A percentile compares a stretch with the other conserved stretches of the same genome.
These are phyloP conservation scores for Samia ricini DNA, from an alignment of 1,140 invertebrate species.

Conservation along the genomic window DNA sequence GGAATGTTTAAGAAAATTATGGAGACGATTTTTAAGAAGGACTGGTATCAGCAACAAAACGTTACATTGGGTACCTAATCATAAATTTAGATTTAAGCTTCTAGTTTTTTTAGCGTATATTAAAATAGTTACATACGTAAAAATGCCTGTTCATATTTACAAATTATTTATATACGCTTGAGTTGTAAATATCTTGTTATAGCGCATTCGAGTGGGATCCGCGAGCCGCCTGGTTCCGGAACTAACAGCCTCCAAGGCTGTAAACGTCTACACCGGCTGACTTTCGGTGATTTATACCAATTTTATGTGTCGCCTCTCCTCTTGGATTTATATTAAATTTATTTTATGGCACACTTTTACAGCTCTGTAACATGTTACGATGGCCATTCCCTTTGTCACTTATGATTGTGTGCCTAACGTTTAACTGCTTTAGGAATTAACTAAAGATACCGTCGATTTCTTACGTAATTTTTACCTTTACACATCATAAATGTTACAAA, in stretches of 20 bases:
- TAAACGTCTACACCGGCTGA: slow-evolving; percentile 72
- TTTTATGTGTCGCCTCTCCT: slow-evolving; percentile 70
- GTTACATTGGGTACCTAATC: too few species aligned
- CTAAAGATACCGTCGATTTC: slow-evolving; percentile 7
- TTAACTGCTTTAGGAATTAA: slow-evolving; percentile 2
- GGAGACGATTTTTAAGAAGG: too few species aligned
- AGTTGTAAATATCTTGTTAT: slow-evolving; percentile 59
- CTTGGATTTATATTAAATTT: slow-evolving; percentile 72
- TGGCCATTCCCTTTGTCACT: slow-evolving; percentile 27
- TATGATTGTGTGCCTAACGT: slow-evolving; percentile 4
- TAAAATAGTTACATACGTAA: background rate
- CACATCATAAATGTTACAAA: background rate
- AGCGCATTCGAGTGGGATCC: slow-evolving; percentile 42
- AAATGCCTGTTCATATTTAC: background rate
- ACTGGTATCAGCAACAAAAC: too few species aligned
- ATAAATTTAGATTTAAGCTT: too few species aligned
- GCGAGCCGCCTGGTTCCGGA: slow-evolving; percentile 46
- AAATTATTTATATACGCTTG: slow-evolving; percentile 16
- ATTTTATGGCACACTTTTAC: slow-evolving; percentile 62
- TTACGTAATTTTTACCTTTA: background rate
- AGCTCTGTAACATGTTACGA: slow-evolving; percentile 51
- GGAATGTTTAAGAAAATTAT: too few species aligned
- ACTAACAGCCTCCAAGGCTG: slow-evolving; percentile 66
- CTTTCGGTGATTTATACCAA: slow-evolving; percentile 73
- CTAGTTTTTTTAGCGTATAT: too few species aligned